Conservation (phyloP, 2,888 invertebrate genomes). For the Drosophila hamatofila region DNA sequence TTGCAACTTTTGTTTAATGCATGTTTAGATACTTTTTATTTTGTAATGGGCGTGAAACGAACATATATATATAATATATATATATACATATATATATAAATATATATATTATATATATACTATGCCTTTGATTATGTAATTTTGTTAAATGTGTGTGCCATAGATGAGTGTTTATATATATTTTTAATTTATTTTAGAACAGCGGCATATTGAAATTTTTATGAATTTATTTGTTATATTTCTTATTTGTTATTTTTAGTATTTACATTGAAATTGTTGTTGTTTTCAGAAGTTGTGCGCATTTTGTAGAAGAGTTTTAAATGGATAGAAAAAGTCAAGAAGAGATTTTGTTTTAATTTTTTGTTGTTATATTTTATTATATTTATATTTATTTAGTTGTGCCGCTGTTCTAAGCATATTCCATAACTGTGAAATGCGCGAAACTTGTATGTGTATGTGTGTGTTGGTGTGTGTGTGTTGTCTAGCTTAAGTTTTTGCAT, state of each 20-base stretch:
- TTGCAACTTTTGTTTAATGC: slow-evolving; percentile 60
- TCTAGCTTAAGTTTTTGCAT: slow-evolving; percentile 46
- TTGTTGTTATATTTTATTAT: not conserved
- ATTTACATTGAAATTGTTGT: slow-evolving; percentile 62
- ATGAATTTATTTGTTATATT: not conserved
- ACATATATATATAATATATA: slow-evolving; percentile 61
- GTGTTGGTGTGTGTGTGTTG: slow-evolving; percentile 35
- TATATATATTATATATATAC: slow-evolving; percentile 4
- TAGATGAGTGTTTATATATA: slow-evolving; percentile 18
- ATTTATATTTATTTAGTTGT: not conserved
- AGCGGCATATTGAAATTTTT: slow-evolving; percentile 31
- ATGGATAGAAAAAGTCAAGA: slow-evolving; percentile 1
- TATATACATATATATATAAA: not conserved
- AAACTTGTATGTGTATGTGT: slow-evolving; percentile 25
- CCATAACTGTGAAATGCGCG: slow-evolving; percentile 20
- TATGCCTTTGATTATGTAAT: slow-evolving; percentile 51
- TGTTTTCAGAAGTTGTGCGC: slow-evolving; percentile 65
- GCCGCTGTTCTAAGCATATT: slow-evolving; percentile 26
- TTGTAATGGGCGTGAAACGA: slow-evolving; percentile 63
- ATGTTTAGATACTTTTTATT: slow-evolving; percentile 48
- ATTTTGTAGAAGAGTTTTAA: slow-evolving; percentile 46
- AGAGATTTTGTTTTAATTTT: not conserved
- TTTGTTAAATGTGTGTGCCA: slow-evolving; percentile 40
- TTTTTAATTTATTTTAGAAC: not conserved
- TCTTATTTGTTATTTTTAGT: slow-evolving; percentile 42